Conservation (phyloP, 2,113 vertebrate species). For the Telmatochromis sp. region DNA sequence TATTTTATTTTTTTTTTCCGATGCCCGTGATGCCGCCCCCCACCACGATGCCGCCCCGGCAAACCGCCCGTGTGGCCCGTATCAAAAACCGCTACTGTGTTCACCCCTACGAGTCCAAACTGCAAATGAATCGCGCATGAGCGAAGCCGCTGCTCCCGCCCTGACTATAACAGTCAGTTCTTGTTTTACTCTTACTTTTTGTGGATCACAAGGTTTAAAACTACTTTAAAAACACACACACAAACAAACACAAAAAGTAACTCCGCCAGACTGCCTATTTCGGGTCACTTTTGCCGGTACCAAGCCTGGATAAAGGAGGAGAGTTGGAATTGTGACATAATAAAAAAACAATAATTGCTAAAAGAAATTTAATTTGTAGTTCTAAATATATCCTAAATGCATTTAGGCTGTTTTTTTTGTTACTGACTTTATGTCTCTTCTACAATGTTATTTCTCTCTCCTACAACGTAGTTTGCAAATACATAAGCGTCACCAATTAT, state of each 20-base stretch:
- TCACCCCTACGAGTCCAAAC: background rate
- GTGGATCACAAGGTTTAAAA: background rate
- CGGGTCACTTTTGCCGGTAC: background rate
- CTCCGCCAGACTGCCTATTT: background rate
- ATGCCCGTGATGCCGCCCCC: background rate
- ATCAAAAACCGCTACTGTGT: background rate
- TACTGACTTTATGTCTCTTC: background rate
- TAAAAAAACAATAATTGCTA: background rate
- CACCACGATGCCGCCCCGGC: too few relatives aligned
- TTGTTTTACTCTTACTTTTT: background rate
- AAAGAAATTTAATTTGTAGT: background rate
- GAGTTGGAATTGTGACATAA: background rate
- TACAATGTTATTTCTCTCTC: background rate
- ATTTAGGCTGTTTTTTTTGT: background rate
- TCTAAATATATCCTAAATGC: background rate
- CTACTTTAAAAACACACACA: background rate
- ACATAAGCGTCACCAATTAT: accelerated
- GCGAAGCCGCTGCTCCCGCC: background rate
- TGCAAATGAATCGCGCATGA: background rate
- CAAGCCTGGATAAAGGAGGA: background rate
- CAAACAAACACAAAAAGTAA: background rate
- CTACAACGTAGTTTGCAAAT: background rate
- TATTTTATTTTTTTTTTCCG: background rate
- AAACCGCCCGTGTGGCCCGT: background rate
- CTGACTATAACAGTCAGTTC: background rate